These are phyloP conservation scores for Lepus americanus DNA, from an alignment of 2,113 vertebrate genomes.

Conservation along the genomic window DNA sequence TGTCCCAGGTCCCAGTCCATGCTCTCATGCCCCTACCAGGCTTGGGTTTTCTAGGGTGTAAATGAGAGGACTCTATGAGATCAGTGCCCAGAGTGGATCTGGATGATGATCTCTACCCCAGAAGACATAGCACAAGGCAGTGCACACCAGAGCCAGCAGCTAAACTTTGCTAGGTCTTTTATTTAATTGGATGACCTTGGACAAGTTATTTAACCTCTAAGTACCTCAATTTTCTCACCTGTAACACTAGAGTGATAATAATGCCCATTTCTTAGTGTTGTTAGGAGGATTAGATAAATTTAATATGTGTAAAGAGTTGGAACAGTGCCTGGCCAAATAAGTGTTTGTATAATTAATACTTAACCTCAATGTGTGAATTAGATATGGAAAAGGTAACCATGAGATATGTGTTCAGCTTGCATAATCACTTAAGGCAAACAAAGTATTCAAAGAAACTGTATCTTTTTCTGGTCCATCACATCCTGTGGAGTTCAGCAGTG, in stretches of 20 bases:
- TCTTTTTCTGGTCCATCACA: neutral
- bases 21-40: neutral
- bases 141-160: neutral
- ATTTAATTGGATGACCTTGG: neutral
- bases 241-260: neutral
- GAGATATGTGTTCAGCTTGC: neutral
- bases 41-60: neutral
- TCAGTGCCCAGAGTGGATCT: fast-evolving
- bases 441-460: neutral
- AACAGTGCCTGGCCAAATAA: neutral
- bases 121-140: neutral
- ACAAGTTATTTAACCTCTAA: neutral
- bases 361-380: neutral
- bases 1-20: neutral
- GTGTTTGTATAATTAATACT: neutral
- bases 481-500: neutral
- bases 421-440: neutral
- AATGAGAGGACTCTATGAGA: neutral
- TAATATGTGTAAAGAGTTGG: neutral
- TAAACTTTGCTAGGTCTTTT: neutral
- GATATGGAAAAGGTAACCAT: neutral
- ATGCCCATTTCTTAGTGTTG: neutral
- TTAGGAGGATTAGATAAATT: neutral
- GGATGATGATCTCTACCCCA: neutral
- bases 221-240: neutral